Conservation (phyloP, 2,888 invertebrate species). For the Iphiclides podalirius region DNA sequence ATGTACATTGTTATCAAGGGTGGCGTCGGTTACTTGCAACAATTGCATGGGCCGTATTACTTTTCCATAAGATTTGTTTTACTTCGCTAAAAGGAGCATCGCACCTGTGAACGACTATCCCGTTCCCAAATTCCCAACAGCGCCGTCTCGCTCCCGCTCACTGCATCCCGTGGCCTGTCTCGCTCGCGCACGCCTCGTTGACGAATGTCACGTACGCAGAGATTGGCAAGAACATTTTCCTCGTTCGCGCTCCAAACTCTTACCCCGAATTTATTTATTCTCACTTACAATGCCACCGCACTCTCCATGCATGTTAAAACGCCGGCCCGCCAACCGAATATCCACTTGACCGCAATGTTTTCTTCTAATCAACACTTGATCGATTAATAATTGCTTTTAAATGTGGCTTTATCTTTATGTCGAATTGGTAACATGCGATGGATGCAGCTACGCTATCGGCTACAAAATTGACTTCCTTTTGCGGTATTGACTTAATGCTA, state of each 20-base stretch:
- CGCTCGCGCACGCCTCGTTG: conserved; percentile 18
- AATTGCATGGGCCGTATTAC: conserved; percentile 1
- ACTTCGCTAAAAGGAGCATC: neutral
- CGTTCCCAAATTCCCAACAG: neutral
- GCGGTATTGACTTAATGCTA: too few relatives aligned
- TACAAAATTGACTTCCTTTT: too few relatives aligned
- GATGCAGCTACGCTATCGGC: too few relatives aligned
- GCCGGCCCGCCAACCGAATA: neutral
- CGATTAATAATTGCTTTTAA: too few relatives aligned
- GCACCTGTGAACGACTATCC: neutral
- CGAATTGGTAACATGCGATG: too few relatives aligned
- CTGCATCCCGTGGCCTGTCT: conserved; percentile 1
- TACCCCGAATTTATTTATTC: conserved; percentile 1
- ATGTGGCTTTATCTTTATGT: too few relatives aligned
- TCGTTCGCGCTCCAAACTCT: conserved; percentile 4
- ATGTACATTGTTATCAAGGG: too few relatives aligned
- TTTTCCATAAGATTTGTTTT: neutral
- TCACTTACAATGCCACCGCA: neutral
- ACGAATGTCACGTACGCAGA: conserved; percentile 42
- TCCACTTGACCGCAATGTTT: neutral
- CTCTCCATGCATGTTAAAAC: neutral
- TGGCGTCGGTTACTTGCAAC: too few relatives aligned
- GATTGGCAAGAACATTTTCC: conserved; percentile 27
- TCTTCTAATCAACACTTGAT: too few relatives aligned
- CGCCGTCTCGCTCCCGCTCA: neutral